These are phyloP conservation scores for Mythimna vitellina DNA, from an alignment of 2,888 invertebrate genomes.

Conservation along the genomic window DNA sequence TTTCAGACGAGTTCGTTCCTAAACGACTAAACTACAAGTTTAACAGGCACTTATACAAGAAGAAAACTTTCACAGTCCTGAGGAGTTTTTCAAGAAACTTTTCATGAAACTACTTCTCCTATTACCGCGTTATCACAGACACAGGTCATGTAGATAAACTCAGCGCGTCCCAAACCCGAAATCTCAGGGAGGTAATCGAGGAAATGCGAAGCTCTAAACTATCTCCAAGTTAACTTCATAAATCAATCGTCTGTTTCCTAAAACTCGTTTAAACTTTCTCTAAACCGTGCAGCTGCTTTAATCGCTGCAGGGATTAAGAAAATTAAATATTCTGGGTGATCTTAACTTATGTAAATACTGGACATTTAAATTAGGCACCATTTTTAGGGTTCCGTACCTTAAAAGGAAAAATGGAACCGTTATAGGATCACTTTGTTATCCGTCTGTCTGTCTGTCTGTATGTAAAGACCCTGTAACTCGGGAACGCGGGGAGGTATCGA, in stretches of 20 bases:
- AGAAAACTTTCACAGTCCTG: conserved; percentile 15
- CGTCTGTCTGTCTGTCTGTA: no score
- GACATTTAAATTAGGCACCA: background rate
- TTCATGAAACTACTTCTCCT: conserved; percentile 37
- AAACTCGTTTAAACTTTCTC: conserved; percentile 58
- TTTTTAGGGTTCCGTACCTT: no score
- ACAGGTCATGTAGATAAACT: conserved; percentile 49
- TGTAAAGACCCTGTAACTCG: no score
- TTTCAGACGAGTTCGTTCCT: background rate
- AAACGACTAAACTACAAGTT: conserved; percentile 32
- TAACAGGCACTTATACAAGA: conserved; percentile 31
- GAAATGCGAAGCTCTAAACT: conserved; percentile 58
- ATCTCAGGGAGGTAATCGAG: conserved; percentile 49
- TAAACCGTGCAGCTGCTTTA: conserved; percentile 29
- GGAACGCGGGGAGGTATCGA: no score
- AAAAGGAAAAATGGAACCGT: no score
- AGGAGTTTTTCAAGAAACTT: conserved; percentile 31
- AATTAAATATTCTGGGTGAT: conserved; percentile 25
- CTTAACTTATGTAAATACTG: background rate
- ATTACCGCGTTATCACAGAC: conserved; percentile 45
- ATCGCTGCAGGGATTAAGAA: conserved; percentile 32
- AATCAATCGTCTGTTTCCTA: conserved; percentile 63
- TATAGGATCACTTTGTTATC: no score
- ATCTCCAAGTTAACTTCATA: conserved; percentile 58
- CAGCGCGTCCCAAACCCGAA: conserved; percentile 28